Base-by-base conservation (phyloP, 2,113 vertebrate species). In the Hypocryptadius cinnamomeus region DNA sequence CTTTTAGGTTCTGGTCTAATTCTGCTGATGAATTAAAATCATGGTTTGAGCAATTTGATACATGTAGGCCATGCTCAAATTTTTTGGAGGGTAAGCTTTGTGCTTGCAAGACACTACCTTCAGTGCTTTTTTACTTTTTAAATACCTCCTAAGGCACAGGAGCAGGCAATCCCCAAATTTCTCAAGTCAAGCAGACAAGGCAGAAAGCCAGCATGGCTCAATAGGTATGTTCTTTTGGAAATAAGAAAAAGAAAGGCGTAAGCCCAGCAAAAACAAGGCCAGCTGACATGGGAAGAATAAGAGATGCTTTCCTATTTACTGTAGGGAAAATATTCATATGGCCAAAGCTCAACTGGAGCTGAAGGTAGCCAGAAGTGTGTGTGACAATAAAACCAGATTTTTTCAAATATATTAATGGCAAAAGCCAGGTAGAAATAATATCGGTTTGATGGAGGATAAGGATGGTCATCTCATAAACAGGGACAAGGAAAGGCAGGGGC, bases 401-500 rank as follows among this genome's bases (percentile, higher is more conserved):
- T 50, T 40, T 35, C 24, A 66, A 66, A 31, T 50, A 31, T 22
- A 22, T 50, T 42, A 59, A 68, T 37, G 5, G 13, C 25, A 76
- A 25, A 59, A 85, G 5, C 44, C 7, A 31, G 3, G 5, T 42
- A 31, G 37, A 68, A 85, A 59, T 57, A 66, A 30, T 13, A 21
- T 25, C 0, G 0, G 7, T 30, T 74, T 30, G 10, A 21, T 28
- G 25, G 4, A 57, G 13, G 35, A 30, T 57, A 16, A 21, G 16
- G 20, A 25, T 8, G 17, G 6, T 25, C 53, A 59, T 17, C 25
- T 59, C 25, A 37, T 9, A 66, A 50, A 74, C 8, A 40, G 33
- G 17, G 39, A 63, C 27, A 39, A 42, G 48, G 39, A 63, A 63
- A 63, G 33, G 22, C 39, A 83, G 21, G 37, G 22, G 22, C 53